Percentiles rank a stretch among this genome's conserved stretches.
phyloP scores from a whole-genome alignment of 2,888 invertebrate species.

The Eupeodes latifasciatus region DNA sequence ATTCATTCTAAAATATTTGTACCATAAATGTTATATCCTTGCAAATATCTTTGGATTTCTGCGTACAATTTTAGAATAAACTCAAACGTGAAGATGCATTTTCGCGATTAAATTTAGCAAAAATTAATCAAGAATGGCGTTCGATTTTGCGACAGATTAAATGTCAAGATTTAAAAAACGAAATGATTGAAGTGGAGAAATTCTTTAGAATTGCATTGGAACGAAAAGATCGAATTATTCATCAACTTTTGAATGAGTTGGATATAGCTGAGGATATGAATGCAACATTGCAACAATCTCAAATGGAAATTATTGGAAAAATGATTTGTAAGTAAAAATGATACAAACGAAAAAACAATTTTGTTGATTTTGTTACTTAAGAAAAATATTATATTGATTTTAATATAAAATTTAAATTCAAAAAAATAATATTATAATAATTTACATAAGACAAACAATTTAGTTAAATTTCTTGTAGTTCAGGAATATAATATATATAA shows the following conservation, averaged over 20 bases:
- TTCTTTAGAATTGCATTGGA: conserved; percentile 85
- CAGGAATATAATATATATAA: too few relatives aligned
- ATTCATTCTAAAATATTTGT: too few relatives aligned
- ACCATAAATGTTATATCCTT: conserved; percentile 40
- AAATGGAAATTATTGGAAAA: conserved; percentile 89
- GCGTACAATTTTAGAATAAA: conserved; percentile 88
- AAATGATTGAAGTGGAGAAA: conserved; percentile 86
- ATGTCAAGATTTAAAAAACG: conserved; percentile 89
- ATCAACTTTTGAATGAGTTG: conserved; percentile 87
- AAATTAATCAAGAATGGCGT: conserved; percentile 94
- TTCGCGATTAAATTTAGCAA: conserved; percentile 91
- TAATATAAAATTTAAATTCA: too few relatives aligned
- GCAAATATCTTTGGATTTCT: neutral
- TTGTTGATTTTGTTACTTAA: neutral
- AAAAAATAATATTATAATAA: too few relatives aligned
- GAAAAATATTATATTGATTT: too few relatives aligned
- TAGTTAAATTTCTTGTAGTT: too few relatives aligned
- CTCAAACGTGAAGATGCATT: conserved; percentile 92
- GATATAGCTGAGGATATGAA: conserved; percentile 91
- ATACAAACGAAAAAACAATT: neutral
- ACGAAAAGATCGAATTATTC: conserved; percentile 88
- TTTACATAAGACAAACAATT: too few relatives aligned
- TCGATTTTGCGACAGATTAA: conserved; percentile 90
- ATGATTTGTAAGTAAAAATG: conserved; percentile 86
- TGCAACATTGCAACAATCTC: conserved; percentile 89